Evolutionary conservation across 2,797 vertebrate genomes (phyloP), one percentile per base, ranked within the genome.

Genomic region (Capromys pilorides): DNA sequence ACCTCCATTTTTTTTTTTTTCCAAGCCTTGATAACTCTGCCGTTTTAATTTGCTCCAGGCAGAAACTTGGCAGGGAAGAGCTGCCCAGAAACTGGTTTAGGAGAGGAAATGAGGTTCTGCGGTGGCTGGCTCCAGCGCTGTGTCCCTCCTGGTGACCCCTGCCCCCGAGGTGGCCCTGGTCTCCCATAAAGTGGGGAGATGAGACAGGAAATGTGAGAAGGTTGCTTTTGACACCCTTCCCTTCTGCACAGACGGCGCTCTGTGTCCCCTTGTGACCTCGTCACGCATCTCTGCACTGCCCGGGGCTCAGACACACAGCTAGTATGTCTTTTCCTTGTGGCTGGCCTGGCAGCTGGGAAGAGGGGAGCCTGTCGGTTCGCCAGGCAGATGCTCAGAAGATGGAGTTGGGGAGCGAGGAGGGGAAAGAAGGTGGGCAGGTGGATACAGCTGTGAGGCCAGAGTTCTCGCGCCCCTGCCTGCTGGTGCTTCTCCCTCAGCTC

Each of bases 1-100:
- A 62, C 13, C 91, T 94, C 92, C 41, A 16, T 80, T 91, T 89
- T 59, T 90, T 96, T 2, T 1, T 96, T 2, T 75, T 81, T 1
- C 89, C 89, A 89, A 94, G 83, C 91, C 90, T 95, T 97, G 96
- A 95, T 97, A 97, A 97, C 6, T 71, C 94, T 97, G 97, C 97
- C 41, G 0, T 89, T 92, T 95, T 97, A 96, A 97, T 97, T 92
- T 91, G 90, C 81, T 96, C 93, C 92, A 83, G 66, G 96, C 95
- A 87, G 81, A 84, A 82, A 78, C 94, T 97, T 88, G 90, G 96
- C 64, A 39, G 89, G 84, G 33, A 54, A 82, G 86, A 86, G 94
- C 94, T 96, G 86, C 95, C 88, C 96, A 96, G 96, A 95, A 96
- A 92, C 94, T 4, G 1, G 91, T 93, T 96, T 95, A 93, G 94